A percentile compares a stretch with the other conserved stretches of the same genome.
Conservation (phyloP, 2,113 vertebrate genomes). For the Cottus gobio region DNA sequence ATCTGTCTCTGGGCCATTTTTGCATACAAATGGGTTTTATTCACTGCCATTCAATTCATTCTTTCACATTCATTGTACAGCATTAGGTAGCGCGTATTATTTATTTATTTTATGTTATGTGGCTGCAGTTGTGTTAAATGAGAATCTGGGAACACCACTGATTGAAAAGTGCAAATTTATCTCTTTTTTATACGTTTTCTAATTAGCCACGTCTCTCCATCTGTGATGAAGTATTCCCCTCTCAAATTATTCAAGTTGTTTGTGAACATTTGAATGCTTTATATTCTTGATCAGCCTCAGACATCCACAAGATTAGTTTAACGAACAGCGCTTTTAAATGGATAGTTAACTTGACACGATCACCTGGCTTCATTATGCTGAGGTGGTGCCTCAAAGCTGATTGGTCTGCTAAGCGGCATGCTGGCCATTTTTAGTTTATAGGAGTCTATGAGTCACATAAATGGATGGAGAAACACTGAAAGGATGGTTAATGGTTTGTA, state of each 20-base stretch:
- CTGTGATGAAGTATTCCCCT: neutral
- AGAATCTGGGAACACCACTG: slow-evolving; percentile 34
- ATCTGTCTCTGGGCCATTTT: slow-evolving; percentile 55
- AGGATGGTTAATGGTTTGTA: slow-evolving; percentile 71
- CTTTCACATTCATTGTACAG: slow-evolving; percentile 49
- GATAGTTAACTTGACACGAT: slow-evolving; percentile 40
- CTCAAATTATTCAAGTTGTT: slow-evolving; percentile 12
- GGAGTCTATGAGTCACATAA: slow-evolving; percentile 62
- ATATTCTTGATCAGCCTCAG: neutral
- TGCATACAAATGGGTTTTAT: slow-evolving; percentile 75
- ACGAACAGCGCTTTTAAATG: slow-evolving; percentile 31
- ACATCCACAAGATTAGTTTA: slow-evolving; percentile 40
- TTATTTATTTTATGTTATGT: neutral
- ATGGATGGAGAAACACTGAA: slow-evolving; percentile 69
- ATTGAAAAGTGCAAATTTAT: slow-evolving; percentile 45
- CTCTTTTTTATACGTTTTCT: slow-evolving; percentile 13
- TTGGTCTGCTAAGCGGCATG: slow-evolving; percentile 12
- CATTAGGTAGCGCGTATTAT: slow-evolving; percentile 34
- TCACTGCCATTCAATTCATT: slow-evolving; percentile 59
- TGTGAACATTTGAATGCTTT: slow-evolving; percentile 26
- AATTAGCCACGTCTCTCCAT: slow-evolving; percentile 23
- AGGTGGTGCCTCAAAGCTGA: slow-evolving; percentile 16
- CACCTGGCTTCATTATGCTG: slow-evolving; percentile 34
- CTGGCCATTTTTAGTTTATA: slow-evolving; percentile 52
- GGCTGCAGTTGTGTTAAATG: slow-evolving; percentile 29